Conservation (phyloP, 2,888 invertebrate genomes). For the Nephrotoma guestfalica region DNA sequence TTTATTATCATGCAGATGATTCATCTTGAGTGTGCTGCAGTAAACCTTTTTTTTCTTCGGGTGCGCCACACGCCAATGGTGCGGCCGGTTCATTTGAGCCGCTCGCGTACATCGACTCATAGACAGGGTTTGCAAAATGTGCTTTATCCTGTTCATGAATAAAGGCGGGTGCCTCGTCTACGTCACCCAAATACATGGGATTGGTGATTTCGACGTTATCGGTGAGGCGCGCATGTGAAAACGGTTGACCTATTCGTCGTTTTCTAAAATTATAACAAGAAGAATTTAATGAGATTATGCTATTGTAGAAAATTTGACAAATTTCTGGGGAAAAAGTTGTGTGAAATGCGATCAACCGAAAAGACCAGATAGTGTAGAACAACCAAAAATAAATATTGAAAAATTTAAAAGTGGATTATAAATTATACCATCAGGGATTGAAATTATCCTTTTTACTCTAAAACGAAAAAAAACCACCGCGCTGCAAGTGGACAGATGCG, state of each 20-base stretch:
- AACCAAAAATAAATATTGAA: not conserved
- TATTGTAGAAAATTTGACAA: not conserved
- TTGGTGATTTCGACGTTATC: constrained; percentile 77
- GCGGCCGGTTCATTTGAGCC: constrained; percentile 22
- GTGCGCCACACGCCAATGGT: constrained; percentile 25
- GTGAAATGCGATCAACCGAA: too few relatives aligned
- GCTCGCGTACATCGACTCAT: constrained; percentile 61
- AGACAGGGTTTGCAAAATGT: constrained; percentile 76
- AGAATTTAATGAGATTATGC: not conserved
- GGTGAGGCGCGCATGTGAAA: constrained; percentile 64
- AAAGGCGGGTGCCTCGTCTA: constrained; percentile 44
- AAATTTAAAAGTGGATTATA: too few relatives aligned
- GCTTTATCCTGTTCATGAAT: constrained; percentile 48
- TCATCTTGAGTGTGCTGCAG: constrained; percentile 38
- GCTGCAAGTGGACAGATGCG: too few relatives aligned
- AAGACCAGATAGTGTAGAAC: not conserved
- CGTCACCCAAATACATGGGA: constrained; percentile 70
- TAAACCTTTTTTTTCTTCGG: constrained; percentile 40
- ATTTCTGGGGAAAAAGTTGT: not conserved
- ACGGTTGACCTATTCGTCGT: constrained; percentile 40
- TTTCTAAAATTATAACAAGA: constrained; percentile 26
- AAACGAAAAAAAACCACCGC: too few relatives aligned
- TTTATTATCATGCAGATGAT: constrained; percentile 17
- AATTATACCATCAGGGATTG: too few relatives aligned
- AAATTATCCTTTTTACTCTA: too few relatives aligned